These are phyloP conservation scores for Spea bombifrons DNA, from an alignment of 2,113 vertebrate species.

Conservation along the genomic window DNA sequence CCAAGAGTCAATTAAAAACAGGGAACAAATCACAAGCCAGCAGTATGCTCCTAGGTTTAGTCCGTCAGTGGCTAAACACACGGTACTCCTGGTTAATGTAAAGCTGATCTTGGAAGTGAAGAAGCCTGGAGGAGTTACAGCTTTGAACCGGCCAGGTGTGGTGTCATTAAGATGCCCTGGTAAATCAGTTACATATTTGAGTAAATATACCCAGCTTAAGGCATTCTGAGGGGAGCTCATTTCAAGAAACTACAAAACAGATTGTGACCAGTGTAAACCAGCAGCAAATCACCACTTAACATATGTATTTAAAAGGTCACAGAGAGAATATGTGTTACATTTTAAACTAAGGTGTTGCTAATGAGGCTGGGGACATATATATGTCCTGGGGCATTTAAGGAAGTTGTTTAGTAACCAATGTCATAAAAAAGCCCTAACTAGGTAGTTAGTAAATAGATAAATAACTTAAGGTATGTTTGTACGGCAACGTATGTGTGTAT, in stretches of 20 bases:
- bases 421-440: not conserved
- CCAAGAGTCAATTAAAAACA: not conserved
- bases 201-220: constrained; percentile 49
- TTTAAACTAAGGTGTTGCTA: constrained; percentile 80
- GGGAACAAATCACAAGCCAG: not conserved
- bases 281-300: constrained; percentile 58
- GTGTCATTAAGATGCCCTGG: constrained; percentile 50
- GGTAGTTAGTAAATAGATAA: not conserved
- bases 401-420: constrained; percentile 17
- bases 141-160: constrained; percentile 44
- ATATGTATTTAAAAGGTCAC: constrained; percentile 63
- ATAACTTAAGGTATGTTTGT: too few relatives aligned
- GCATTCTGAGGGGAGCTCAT: constrained; percentile 53
- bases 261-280: constrained; percentile 62
- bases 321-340: constrained; percentile 74
- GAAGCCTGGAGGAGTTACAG: constrained; percentile 43
- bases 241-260: constrained; percentile 58
- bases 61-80: not conserved
- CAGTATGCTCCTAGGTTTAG: not conserved
- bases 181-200: constrained; percentile 67
- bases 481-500: too few relatives aligned
- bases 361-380: constrained; percentile 66
- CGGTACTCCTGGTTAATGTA: not conserved
- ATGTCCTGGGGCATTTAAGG: constrained; percentile 54
- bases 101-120: constrained; percentile 13